These are phyloP conservation scores for Fregetta grallaria DNA, from an alignment of 2,113 vertebrate species.

Conservation along the genomic window DNA sequence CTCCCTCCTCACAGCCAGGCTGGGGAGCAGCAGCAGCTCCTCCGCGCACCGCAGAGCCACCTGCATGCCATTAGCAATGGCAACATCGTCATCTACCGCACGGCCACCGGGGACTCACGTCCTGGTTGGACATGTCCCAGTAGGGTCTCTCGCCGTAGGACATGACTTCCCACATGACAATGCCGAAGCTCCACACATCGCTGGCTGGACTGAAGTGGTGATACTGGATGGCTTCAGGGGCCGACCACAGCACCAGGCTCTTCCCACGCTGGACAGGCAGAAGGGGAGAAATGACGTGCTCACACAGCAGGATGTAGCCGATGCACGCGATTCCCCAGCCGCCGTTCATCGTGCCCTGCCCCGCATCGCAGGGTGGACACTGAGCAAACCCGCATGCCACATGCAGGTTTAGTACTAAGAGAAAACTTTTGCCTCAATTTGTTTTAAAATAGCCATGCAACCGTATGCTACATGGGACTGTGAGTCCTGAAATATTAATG, in stretches of 20 bases:
- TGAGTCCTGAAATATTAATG: background rate
- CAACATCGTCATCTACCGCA: rapidly evolving
- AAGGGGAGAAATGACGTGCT: background rate
- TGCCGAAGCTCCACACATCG: slow-evolving; percentile 96
- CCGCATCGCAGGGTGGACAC: rapidly evolving
- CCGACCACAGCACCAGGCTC: slow-evolving; percentile 91
- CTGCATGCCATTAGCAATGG: background rate
- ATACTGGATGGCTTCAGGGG: slow-evolving; percentile 91
- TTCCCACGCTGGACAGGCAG: slow-evolving; percentile 78
- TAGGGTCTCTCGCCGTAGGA: slow-evolving; percentile 97
- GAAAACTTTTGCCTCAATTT: background rate
- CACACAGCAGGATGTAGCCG: rapidly evolving
- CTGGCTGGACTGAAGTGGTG: slow-evolving; percentile 92
- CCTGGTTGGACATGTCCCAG: slow-evolving; percentile 98
- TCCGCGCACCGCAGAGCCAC: rapidly evolving
- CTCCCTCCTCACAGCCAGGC: background rate
- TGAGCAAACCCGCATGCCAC: rapidly evolving
- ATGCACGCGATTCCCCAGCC: rapidly evolving
- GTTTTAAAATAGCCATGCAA: background rate
- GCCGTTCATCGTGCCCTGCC: rapidly evolving
- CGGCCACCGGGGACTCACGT: slow-evolving; percentile 76
- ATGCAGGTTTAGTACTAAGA: background rate
- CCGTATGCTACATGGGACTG: background rate
- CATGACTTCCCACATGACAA: slow-evolving; percentile 99
- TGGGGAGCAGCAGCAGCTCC: background rate